A percentile compares a stretch with the other conserved stretches of the same genome.
Evolutionary conservation across 30 jellyfish, hydroid and myxozoan genomes (phyloP).

Genomic region (Hydractinia echinata): DNA sequence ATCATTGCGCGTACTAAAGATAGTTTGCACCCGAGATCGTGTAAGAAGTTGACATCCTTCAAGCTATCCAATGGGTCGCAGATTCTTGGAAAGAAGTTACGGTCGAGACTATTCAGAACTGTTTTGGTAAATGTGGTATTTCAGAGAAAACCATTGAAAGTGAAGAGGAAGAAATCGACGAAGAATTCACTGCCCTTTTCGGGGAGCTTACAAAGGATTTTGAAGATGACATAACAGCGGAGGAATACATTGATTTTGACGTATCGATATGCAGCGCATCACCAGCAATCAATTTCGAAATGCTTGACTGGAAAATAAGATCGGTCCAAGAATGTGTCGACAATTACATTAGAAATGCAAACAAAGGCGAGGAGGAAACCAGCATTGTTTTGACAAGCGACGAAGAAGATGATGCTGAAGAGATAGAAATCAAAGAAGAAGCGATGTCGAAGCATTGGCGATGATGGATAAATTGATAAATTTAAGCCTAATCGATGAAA

Average conservation of each 20-base stretch:
- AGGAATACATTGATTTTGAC: constrained; percentile 22
- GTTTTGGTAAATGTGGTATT: constrained; percentile 39
- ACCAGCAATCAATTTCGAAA: constrained; percentile 21
- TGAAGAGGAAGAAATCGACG: constrained; percentile 43
- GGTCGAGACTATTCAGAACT: constrained; percentile 32
- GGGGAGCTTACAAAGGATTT: constrained; percentile 7
- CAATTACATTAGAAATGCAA: not conserved
- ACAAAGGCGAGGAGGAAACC: not conserved
- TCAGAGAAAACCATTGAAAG: constrained; percentile 29
- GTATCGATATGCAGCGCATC: constrained; percentile 7
- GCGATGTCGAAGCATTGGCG: not conserved
- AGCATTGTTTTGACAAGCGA: not conserved
- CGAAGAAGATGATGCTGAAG: not conserved
- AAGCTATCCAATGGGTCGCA: constrained; percentile 48
- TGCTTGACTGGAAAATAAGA: not conserved
- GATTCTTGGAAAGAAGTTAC: constrained; percentile 48
- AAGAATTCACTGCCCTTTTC: constrained; percentile 27
- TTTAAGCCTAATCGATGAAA: not conserved
- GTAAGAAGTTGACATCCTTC: constrained; percentile 30
- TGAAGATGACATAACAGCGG: constrained; percentile 18
- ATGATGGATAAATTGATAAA: constrained; percentile 2
- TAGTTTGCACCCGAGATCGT: constrained; percentile 40
- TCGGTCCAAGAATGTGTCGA: constrained; percentile 29
- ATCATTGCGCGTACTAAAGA: constrained; percentile 33
- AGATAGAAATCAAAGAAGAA: not conserved